Percentiles rank a stretch among this genome's conserved stretches.
Evolutionary conservation across 2,113 vertebrate genomes (phyloP).

Genomic region (Monarcha castaneiventris): DNA sequence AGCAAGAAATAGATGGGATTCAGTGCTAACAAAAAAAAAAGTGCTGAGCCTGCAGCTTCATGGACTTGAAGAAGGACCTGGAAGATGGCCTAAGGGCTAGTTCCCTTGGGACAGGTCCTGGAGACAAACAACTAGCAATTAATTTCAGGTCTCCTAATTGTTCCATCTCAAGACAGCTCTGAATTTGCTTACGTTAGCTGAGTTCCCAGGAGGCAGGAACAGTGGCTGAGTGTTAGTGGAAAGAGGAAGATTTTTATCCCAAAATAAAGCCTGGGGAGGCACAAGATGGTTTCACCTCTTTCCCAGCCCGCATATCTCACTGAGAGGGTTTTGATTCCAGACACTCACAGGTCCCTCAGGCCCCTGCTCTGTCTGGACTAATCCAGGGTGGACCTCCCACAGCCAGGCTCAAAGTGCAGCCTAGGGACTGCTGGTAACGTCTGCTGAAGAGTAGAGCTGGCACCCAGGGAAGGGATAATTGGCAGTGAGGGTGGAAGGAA

Average conservation of each 20-base stretch:
- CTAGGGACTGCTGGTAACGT: no score
- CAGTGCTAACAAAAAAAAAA: not conserved
- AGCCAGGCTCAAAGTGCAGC: not conserved
- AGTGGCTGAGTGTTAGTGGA: not conserved
- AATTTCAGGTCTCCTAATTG: not conserved
- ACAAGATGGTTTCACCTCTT: not conserved
- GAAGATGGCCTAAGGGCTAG: not conserved
- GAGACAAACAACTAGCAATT: not conserved
- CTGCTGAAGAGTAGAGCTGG: not conserved
- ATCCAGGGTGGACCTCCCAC: not conserved
- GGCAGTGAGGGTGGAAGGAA: not conserved
- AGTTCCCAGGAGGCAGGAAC: not conserved
- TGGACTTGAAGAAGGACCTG: not conserved
- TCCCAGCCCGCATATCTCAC: not conserved
- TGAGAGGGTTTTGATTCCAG: not conserved
- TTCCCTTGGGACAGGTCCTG: not conserved
- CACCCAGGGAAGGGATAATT: not conserved
- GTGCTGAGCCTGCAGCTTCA: not conserved
- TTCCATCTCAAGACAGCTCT: not conserved
- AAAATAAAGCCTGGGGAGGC: not conserved
- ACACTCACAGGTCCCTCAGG: not conserved
- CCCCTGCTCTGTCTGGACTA: not conserved
- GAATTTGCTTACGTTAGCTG: not conserved
- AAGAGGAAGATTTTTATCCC: not conserved
- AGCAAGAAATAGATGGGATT: not conserved